phyloP scores from a whole-genome alignment of 2,113 vertebrate species.

The Labeo catla region DNA sequence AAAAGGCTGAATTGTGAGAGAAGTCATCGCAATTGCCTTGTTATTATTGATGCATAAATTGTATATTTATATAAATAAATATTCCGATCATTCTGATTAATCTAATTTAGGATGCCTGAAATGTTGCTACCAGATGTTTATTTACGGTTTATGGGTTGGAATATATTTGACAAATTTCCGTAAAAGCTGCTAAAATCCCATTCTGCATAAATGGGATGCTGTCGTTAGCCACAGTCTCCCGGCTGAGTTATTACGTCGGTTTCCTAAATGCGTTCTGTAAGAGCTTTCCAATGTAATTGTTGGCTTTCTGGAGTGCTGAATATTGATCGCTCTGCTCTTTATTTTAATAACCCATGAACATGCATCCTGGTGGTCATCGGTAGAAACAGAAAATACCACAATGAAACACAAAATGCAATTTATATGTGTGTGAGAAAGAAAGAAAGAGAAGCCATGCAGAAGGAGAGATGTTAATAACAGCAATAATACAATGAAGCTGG shows the following conservation, averaged over 20 bases:
- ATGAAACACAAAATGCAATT: neutral
- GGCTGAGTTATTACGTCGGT: constrained; percentile 29
- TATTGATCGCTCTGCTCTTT: constrained; percentile 61
- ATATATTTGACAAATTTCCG: neutral
- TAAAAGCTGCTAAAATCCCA: neutral
- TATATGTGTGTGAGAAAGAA: neutral
- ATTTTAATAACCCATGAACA: constrained; percentile 45
- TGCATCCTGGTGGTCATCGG: neutral
- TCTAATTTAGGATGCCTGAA: neutral
- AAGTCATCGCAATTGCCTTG: too few species aligned
- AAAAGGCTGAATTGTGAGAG: too few species aligned
- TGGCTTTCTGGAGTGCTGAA: constrained; percentile 31
- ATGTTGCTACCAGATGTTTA: neutral
- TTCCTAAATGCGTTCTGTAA: constrained; percentile 52
- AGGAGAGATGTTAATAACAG: neutral
- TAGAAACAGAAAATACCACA: neutral
- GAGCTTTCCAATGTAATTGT: constrained; percentile 61
- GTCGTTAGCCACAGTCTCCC: neutral
- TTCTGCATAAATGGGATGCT: neutral
- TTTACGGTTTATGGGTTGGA: neutral
- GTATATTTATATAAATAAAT: too few species aligned
- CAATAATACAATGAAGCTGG: neutral
- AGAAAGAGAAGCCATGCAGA: neutral
- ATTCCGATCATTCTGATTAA: neutral
- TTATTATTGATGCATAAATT: too few species aligned